Evolutionary conservation across 2,888 invertebrate genomes (phyloP), one percentile per base, ranked within the genome.

Genomic region (Melanophora roralis): DNA sequence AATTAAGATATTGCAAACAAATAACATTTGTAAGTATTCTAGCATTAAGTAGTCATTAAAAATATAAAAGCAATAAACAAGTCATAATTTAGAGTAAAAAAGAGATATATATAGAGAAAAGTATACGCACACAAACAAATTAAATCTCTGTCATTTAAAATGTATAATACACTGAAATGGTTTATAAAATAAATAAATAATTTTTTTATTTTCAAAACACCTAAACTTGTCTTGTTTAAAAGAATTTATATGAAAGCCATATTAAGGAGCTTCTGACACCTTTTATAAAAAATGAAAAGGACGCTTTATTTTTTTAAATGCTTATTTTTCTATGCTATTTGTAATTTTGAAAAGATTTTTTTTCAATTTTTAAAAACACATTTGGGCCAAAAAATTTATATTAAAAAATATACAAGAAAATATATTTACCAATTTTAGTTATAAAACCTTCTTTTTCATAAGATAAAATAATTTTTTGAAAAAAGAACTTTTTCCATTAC

Each of bases 1-100:
- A 71, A 60, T 60, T 60, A 57, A 71, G 47, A 11, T 14, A 21
- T 60, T 51, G 11, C 16, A 57, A 40, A 38, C 60, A 49, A 19
- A 19, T 14, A 49, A 14, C 57, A 57, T 36, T 23, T 59, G n/a
- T n/a, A n/a, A n/a, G 21, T 57, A 69, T 47, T 69, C 11, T 16
- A 43, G 47, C 59, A 27, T 27, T 27, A 5, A 27, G 27, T 27
- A 27, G 27, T 27, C 6, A 27, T 57, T 40, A 16, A 27, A 59
- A 69, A 59, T n/a, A 11, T n/a, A n/a, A 2, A 12, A 14, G 14
- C 6, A 1, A 40, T 14, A 1, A 1, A 8, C 4, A 43, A 16
- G 5, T 16, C 7, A 7, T 7, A 4, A 7, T 43, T 43, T 43
- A 16, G 11, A 36, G 5, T 11, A 36, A 36, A 43, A 14, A 12